phyloP scores from a whole-genome alignment of 2,888 invertebrate genomes.

The Abrostola triplasia region DNA sequence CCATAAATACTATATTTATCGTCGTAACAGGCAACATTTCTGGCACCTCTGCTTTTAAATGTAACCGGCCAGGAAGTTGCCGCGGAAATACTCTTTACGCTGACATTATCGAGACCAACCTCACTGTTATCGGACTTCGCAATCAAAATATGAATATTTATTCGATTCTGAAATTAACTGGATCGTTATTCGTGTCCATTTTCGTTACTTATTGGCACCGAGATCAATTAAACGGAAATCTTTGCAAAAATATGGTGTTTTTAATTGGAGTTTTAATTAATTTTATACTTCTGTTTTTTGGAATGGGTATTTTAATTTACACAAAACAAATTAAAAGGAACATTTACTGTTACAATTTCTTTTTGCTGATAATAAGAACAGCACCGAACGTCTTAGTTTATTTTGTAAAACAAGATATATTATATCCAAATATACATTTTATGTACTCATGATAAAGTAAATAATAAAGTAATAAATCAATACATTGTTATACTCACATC shows the following conservation, averaged over 20 bases:
- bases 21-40: constrained; percentile 14
- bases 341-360: background rate
- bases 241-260: constrained; percentile 33
- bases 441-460: too few species aligned
- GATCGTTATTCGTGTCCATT: constrained; percentile 44
- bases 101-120: constrained; percentile 57
- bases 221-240: constrained; percentile 45
- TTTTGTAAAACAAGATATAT: too few species aligned
- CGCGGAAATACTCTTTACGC: constrained; percentile 56
- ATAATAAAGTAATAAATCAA: too few species aligned
- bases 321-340: too few species aligned
- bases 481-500: too few species aligned
- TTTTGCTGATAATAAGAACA: too few species aligned
- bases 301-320: constrained; percentile 9
- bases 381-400: too few species aligned
- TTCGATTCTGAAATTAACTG: constrained; percentile 53
- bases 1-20: background rate
- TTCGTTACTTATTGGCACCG: constrained; percentile 49
- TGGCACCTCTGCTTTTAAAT: constrained; percentile 36
- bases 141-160: constrained; percentile 61
- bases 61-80: constrained; percentile 44
- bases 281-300: background rate
- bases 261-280: constrained; percentile 33
- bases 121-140: constrained; percentile 52
- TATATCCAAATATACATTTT: too few species aligned